Evolutionary conservation across 2,113 vertebrate genomes (phyloP).

Genomic region (Ovibos moschatus): DNA sequence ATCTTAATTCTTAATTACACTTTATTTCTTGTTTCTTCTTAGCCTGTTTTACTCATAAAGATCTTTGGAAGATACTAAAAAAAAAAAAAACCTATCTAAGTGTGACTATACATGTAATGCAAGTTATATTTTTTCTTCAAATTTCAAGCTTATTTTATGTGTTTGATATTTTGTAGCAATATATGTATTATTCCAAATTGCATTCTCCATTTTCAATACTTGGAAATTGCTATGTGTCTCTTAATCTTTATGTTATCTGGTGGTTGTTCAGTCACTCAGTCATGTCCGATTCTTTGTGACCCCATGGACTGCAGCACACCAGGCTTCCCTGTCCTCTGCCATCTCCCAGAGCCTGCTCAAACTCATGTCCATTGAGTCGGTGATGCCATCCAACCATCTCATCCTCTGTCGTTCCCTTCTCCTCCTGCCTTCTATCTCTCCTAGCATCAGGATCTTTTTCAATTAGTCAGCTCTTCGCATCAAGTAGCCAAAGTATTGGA

Average conservation of each 20-base stretch:
- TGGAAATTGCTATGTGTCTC: background rate
- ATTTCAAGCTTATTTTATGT: background rate
- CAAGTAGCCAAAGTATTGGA: background rate
- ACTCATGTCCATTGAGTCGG: background rate
- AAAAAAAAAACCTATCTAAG: background rate
- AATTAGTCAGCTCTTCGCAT: accelerated
- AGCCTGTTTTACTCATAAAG: background rate
- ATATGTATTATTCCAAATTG: background rate
- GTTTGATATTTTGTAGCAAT: background rate
- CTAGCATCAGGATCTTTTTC: background rate
- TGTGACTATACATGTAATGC: background rate
- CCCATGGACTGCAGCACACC: background rate
- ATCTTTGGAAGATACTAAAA: background rate
- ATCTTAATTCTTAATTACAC: background rate
- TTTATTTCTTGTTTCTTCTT: background rate
- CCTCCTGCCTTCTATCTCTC: background rate
- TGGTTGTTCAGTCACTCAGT: background rate
- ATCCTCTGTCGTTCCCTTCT: background rate
- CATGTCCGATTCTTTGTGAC: background rate
- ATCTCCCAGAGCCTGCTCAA: background rate
- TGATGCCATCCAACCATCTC: background rate
- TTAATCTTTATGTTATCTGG: background rate
- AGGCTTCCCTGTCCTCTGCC: background rate
- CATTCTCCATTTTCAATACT: background rate
- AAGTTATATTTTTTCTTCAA: background rate